These are phyloP conservation scores for Chrysolina oricalcia DNA, from an alignment of 2,888 invertebrate species.

Conservation along the genomic window DNA sequence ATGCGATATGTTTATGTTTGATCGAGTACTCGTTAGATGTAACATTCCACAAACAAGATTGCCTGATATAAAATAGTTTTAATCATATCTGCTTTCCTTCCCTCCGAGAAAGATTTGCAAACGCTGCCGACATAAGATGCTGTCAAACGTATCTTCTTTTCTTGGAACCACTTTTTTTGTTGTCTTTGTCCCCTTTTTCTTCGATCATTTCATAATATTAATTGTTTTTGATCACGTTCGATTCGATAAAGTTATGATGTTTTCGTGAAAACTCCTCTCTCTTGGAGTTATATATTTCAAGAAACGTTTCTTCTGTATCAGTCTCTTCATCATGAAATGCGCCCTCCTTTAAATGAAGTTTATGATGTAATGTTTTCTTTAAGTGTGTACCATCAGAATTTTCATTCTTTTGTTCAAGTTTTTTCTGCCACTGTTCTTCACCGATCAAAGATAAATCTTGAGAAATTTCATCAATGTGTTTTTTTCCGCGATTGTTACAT, in stretches of 20 bases:
- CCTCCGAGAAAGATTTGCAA: neutral
- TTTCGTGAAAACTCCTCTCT: neutral
- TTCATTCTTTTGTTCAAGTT: constrained; percentile 14
- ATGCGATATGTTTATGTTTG: too few species aligned
- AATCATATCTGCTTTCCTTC: too few species aligned
- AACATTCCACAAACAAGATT: too few species aligned
- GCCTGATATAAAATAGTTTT: too few species aligned
- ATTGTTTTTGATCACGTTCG: constrained; percentile 6
- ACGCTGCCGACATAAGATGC: neutral
- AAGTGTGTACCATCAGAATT: constrained; percentile 26
- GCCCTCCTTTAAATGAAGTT: neutral
- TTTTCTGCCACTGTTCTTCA: constrained; percentile 30
- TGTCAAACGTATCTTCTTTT: too few species aligned
- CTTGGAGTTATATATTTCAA: neutral
- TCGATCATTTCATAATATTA: constrained; percentile 1
- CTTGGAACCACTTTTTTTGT: neutral
- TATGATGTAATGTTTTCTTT: constrained; percentile 21
- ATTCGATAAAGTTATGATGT: neutral
- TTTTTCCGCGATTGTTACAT: neutral
- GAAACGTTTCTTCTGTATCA: neutral
- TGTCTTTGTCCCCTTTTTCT: constrained; percentile 4
- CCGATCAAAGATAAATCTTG: constrained; percentile 15
- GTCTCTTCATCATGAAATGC: neutral
- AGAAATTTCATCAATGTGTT: neutral
- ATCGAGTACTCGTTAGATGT: too few species aligned